phyloP scores from a whole-genome alignment of 2,888 invertebrate species.

The Notodonta dromedarius region DNA sequence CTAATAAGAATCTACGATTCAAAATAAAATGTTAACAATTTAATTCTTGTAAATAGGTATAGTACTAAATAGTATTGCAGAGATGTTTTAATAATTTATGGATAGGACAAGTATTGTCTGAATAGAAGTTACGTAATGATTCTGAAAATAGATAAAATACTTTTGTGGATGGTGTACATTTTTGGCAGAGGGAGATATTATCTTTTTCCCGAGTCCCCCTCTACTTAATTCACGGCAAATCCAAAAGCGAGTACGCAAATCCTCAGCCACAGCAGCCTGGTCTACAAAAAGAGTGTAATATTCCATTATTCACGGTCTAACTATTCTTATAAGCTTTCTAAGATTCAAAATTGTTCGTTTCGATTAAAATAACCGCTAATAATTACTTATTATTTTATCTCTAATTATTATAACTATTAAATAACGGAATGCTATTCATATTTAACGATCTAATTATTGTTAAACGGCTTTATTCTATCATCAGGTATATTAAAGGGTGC shows the following conservation, averaged over 20 bases:
- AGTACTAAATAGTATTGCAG: no score
- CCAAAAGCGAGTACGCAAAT: conserved; percentile 27
- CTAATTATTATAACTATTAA: conserved; percentile 60
- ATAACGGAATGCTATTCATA: conserved; percentile 56
- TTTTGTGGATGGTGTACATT: no score
- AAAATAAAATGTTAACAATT: no score
- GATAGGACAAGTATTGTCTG: no score
- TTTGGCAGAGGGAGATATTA: no score
- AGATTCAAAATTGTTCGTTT: conserved; percentile 43
- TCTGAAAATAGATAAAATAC: no score
- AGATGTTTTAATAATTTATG: no score
- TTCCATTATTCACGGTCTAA: conserved; percentile 29
- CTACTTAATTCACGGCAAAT: conserved; percentile 13
- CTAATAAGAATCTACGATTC: no score
- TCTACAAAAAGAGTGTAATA: conserved; percentile 38
- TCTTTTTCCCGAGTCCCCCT: no score
- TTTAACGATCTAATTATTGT: conserved; percentile 61
- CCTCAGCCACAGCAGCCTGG: conserved; percentile 23
- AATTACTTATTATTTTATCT: conserved; percentile 62
- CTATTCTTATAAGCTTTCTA: conserved; percentile 38
- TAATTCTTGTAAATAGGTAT: no score
- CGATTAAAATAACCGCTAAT: conserved; percentile 46
- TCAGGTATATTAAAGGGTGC: conserved; percentile 24
- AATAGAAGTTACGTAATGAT: no score
- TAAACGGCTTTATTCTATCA: conserved; percentile 30